Evolutionary conservation across 2,888 invertebrate genomes (phyloP).

Genomic region (Drosophila cognata): DNA sequence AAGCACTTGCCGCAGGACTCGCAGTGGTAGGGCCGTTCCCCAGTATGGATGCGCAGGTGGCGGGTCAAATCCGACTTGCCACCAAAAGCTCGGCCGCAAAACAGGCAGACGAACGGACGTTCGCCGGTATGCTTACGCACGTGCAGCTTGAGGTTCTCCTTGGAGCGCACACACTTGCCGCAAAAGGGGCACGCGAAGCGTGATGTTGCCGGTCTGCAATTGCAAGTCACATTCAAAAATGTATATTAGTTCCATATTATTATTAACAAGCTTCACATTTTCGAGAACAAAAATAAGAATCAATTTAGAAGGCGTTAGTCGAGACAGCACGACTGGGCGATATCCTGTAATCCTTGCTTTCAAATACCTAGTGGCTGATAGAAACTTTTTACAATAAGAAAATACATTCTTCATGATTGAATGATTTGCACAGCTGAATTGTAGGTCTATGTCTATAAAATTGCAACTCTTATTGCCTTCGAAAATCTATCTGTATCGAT

Average conservation of each 20-base stretch:
- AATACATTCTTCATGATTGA: too few relatives aligned
- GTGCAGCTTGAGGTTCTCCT: conserved; percentile 94
- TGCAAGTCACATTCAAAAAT: not conserved
- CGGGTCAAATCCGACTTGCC: conserved; percentile 95
- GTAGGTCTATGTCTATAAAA: not conserved
- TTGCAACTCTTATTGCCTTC: not conserved
- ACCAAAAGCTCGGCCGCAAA: conserved; percentile 94
- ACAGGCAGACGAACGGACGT: conserved; percentile 95
- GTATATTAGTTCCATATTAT: not conserved
- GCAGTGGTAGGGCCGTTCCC: conserved; percentile 95
- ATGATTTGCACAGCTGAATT: not conserved
- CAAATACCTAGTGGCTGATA: not conserved
- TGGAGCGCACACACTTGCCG: conserved; percentile 94
- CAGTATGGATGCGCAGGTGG: conserved; percentile 94
- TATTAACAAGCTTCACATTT: not conserved
- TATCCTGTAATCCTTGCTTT: not conserved
- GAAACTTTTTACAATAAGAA: too few relatives aligned
- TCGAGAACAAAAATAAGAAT: not conserved
- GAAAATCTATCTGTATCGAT: too few relatives aligned
- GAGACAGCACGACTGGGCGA: not conserved
- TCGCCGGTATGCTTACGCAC: conserved; percentile 95
- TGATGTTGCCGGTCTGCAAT: conserved; percentile 82
- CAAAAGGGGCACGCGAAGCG: conserved; percentile 95
- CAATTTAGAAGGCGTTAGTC: not conserved
- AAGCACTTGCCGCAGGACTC: conserved; percentile 97